Evolutionary conservation across 2,113 vertebrate species (phyloP), one percentile per base, ranked within the genome.

Genomic region (Hystrix cristata): DNA sequence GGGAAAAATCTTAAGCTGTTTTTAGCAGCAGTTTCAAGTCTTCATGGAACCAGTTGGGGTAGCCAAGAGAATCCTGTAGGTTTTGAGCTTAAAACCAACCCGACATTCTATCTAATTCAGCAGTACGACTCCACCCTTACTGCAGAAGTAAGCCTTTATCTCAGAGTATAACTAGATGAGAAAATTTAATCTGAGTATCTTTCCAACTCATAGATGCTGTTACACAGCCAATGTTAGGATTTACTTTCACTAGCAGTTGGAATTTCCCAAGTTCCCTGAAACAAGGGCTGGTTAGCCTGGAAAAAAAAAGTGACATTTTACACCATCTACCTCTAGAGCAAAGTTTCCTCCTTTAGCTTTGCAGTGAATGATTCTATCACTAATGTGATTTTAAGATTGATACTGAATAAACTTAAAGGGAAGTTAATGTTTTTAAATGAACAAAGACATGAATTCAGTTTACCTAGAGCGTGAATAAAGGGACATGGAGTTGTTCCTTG

Each of bases 71-170:
- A 64, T 65, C 95, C 51, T 79, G 16, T 92, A 96, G 57, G 67
- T 91, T 97, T 95, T 62, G 89, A 62, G 59, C 65, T 96, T 95
- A 84, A 90, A 96, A 92, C 95, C 93, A 95, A 91, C 59, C 62
- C n/a, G 71, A 18, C 13, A 88, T 43, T 96, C 51, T 89, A 89
- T 38, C 55, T 94, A 91, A 84, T 96, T 95, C 83, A 95, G 67
- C 76, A 87, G 31, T 65, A 57, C 18, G 13, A 94, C 81, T 82
- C 21, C 3, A 27, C 79, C 38, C n/a, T 94, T 82, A 85, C 86
- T 88, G n/a, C 16, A 92, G n/a, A 96, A 94, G 16, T 83, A 81
- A 91, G 51, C 16, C 23, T 87, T 71, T 48, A 10, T 91, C 19
- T 94, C 11, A 38, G 85, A 96, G 84, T 93, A 90, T 48, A 95